Evolutionary conservation across 2,113 vertebrate genomes (phyloP), one percentile per base, ranked within the genome.

Genomic region (Ardeotis arabs): DNA sequence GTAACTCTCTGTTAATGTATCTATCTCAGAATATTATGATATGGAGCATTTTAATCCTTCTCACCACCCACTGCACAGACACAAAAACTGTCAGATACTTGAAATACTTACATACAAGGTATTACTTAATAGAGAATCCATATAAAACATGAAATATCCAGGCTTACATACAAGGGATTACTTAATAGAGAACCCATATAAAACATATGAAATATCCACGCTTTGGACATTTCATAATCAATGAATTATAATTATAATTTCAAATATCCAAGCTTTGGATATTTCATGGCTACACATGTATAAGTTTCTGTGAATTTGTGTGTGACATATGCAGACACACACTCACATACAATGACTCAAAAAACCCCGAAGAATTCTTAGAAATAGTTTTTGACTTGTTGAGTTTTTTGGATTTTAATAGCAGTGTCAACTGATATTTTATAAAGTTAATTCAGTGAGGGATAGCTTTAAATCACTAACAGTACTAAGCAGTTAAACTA

Each of bases 1-100:
- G 4, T 41, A 79, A 73, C 7, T 67, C 29, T 59, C 67, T 81
- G n/a, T 44, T 66, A 86, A 33, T 14, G 4, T 45, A 31, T 49
- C 60, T 90, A 21, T 33, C 62, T 67, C 69, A 77, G 23, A 79
- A 62, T 79, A 94, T 95, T 95, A 96, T 88, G 74, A 96, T 89
- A 96, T 87, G 95, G 44, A 95, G 78, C 74, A 96, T 88, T 96
- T 88, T 95, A 95, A 69, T 86, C 55, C 60, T 87, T 92, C 64
- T 76, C 19, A 90, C 23, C 27, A 85, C 44, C 44, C 78, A 84
- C 20, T 60, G 77, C 83, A 95, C 35, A 68, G 25, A 63, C 72
- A 55, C 10, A 84, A 90, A 93, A 53, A 7, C 25, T 56, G 16
- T 28, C 33, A 81, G 28, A 19, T 82, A 44, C 16, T 87, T 78